Evolutionary conservation across 2,797 vertebrate genomes (phyloP).

Genomic region (Anas bahamensis): DNA sequence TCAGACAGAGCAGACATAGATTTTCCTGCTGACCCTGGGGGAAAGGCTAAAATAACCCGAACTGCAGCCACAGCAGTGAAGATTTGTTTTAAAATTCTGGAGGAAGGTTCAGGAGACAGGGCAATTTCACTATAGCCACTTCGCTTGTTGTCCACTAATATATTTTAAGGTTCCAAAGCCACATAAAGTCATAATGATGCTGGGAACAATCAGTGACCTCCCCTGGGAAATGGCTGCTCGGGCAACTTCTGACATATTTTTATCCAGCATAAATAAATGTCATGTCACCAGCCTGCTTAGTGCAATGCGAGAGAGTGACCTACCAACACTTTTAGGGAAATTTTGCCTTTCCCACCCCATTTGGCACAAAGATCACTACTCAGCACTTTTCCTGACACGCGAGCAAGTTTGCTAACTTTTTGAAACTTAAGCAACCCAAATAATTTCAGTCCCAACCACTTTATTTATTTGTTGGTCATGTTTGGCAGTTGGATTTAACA

Average conservation of each 20-base stretch:
- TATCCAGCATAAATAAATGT: conserved; percentile 38
- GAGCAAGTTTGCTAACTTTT: background rate
- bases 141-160: background rate
- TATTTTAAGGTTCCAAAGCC: background rate
- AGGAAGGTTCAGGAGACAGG: background rate
- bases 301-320: background rate
- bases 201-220: background rate
- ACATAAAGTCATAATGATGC: background rate
- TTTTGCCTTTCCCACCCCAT: conserved; percentile 8
- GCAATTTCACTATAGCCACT: background rate
- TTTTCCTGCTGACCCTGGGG: background rate
- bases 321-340: background rate
- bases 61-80: background rate
- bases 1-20: background rate
- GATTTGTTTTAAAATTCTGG: background rate
- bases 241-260: conserved; percentile 11
- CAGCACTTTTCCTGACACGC: background rate
- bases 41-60: background rate
- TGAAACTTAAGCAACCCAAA: conserved; percentile 34
- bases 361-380: background rate
- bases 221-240: conserved; percentile 12
- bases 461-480: conserved; percentile 18
- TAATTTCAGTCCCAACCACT: background rate
- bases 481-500: conserved; percentile 25
- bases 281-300: background rate